These are phyloP conservation scores for Eulimnadia texana DNA, from an alignment of 1,140 invertebrate species.

Conservation along the genomic window DNA sequence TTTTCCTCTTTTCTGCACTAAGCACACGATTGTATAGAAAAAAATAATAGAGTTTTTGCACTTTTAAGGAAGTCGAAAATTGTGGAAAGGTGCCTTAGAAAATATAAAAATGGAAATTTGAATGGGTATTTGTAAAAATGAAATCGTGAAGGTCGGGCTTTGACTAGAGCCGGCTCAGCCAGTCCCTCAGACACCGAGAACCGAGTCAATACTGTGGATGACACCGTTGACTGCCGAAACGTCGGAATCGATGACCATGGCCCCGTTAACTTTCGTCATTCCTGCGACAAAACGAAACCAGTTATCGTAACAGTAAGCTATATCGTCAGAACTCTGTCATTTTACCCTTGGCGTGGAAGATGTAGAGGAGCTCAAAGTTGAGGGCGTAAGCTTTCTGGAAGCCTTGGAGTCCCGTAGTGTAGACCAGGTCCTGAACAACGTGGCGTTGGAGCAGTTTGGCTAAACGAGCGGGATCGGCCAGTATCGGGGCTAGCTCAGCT, in stretches of 20 bases:
- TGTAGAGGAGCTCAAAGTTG: slow-evolving; percentile 12
- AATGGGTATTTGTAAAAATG: too few relatives aligned
- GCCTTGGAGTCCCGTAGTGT: slow-evolving; percentile 15
- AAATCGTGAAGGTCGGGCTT: too few relatives aligned
- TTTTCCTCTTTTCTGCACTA: too few relatives aligned
- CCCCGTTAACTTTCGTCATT: slow-evolving; percentile 29
- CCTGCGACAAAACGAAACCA: slow-evolving; percentile 11
- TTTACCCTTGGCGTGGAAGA: slow-evolving; percentile 17
- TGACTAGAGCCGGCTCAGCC: slow-evolving; percentile 14
- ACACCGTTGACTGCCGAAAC: slow-evolving; percentile 27
- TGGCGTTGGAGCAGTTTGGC: slow-evolving; percentile 13
- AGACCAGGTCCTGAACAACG: slow-evolving; percentile 16
- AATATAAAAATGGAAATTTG: too few relatives aligned
- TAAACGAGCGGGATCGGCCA: slow-evolving; percentile 13
- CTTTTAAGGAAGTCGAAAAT: too few relatives aligned
- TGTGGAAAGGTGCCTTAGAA: too few relatives aligned
- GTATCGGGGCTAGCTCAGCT: slow-evolving; percentile 9
- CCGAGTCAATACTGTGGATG: slow-evolving; percentile 29
- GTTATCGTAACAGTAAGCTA: background rate
- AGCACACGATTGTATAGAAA: too few relatives aligned
- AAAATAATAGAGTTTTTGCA: too few relatives aligned
- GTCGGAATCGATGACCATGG: slow-evolving; percentile 24
- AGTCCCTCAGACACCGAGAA: slow-evolving; percentile 20
- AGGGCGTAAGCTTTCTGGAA: slow-evolving; percentile 15
- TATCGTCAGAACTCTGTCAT: background rate